Base-by-base conservation (phyloP, 2,888 invertebrate genomes). In the Tromatobia lineatoria region DNA sequence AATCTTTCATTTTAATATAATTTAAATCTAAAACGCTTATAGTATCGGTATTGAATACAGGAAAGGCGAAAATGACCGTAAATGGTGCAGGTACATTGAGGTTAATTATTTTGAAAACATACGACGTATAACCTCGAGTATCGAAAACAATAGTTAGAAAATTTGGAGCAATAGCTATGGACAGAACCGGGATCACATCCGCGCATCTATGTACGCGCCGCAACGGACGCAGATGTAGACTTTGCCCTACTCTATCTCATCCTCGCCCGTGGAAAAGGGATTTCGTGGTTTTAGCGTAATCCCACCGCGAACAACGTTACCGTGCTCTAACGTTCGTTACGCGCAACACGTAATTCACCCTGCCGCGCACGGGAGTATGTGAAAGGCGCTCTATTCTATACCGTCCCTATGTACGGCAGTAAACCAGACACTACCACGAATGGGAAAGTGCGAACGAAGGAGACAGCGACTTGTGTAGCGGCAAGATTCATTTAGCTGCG, bases 291-390 rank as follows among this genome's bases (percentile, higher is more conserved):
- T 91, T 88, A 90, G 71, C 89, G 87, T 90, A 90, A 91, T 90
- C 90, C 90, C 86, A 83, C 82, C 87, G 89, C 88, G 91, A 90
- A 91, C 91, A 90, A 90, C 89, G 90, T 90, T 90, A 85, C 87
- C 70, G 57, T 85, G 88, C 86, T 88, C 87, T 86, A 88, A 89
- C 87, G 89, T 88, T 90, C 87, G 88, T 90, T 89, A 86, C 89
- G 86, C 87, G 90, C 88, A 90, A 90, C 90, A 88, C 89, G 90
- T 90, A 90, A 90, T 90, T 90, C 88, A 86, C 86, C 80, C 75
- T 54, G 80, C 38, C 52, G 66, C 38, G 8, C 59, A 23, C 29
- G 29, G n/a, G 67, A 77, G 38, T 61, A 66, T 73, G 74, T 29
- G 47, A 78, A 82, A 74, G 20, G n/a, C 29, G 29, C 29, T n/a